These are phyloP conservation scores for Listrodromus nycthemerus DNA, from an alignment of 2,888 invertebrate species.

Conservation along the genomic window DNA sequence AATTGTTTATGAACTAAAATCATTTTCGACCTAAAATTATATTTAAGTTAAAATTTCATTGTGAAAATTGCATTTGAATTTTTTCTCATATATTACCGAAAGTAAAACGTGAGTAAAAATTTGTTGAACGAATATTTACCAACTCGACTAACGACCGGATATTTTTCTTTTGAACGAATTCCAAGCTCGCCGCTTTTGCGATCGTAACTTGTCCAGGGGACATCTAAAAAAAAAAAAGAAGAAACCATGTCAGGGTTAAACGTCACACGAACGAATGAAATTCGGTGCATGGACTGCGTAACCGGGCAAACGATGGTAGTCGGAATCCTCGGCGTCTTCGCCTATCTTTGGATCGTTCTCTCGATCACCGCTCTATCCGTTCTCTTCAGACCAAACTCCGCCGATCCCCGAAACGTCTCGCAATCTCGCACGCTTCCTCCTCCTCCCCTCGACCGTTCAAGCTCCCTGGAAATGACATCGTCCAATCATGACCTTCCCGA, in stretches of 20 bases:
- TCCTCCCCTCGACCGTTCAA: background rate
- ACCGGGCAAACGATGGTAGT: constrained; percentile 49
- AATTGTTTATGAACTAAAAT: too few species aligned
- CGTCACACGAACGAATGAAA: background rate
- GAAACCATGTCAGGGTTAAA: constrained; percentile 7
- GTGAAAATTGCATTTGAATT: too few species aligned
- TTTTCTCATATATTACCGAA: too few species aligned
- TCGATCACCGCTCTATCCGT: constrained; percentile 65
- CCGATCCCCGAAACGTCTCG: background rate
- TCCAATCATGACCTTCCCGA: background rate
- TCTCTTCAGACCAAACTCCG: constrained; percentile 37
- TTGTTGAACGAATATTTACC: background rate
- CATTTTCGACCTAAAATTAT: too few species aligned
- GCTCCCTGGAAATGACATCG: constrained; percentile 21
- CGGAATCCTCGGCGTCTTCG: constrained; percentile 68
- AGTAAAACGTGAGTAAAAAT: too few species aligned
- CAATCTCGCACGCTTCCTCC: background rate
- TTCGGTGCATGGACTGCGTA: constrained; percentile 44
- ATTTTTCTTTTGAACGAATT: background rate
- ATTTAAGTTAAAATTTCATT: too few species aligned
- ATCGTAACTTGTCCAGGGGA: constrained; percentile 19
- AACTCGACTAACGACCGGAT: too few species aligned
- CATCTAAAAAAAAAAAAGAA: constrained; percentile 13
- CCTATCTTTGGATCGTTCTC: constrained; percentile 71
- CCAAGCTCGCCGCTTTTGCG: constrained; percentile 19